Percentiles rank a stretch among this genome's conserved stretches.
Evolutionary conservation across 2,113 vertebrate species (phyloP).

Genomic region (Cyphomyrus plagiostoma): DNA sequence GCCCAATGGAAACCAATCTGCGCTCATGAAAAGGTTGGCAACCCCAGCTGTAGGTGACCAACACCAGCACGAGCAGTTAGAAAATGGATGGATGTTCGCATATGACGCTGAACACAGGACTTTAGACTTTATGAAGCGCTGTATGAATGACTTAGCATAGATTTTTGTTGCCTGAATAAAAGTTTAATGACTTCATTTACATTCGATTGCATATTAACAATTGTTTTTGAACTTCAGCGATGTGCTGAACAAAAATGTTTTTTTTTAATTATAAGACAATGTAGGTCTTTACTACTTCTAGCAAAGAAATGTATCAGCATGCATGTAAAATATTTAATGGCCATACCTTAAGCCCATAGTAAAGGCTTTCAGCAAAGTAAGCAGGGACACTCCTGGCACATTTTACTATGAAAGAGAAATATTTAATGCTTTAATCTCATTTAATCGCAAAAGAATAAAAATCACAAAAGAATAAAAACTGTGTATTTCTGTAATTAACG

Average conservation of each 20-base stretch:
- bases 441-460: neutral
- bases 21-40: neutral
- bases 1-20: neutral
- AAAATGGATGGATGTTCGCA: neutral
- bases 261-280: neutral
- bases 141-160: neutral
- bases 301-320: neutral
- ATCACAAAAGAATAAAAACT: neutral
- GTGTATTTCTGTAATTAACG: neutral
- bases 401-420: conserved; percentile 65
- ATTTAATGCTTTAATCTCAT: neutral
- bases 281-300: neutral
- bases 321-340: neutral
- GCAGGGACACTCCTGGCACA: conserved; percentile 78
- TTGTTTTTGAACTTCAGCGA: neutral
- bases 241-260: neutral
- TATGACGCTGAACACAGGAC: neutral
- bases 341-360: conserved; percentile 82
- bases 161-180: neutral
- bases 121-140: neutral
- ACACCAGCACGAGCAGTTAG: neutral
- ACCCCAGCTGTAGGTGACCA: neutral
- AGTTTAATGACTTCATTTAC: neutral
- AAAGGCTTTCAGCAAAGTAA: conserved; percentile 86
- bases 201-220: neutral